Conservation (phyloP, 2,888 invertebrate species). For the Cabera pusaria region DNA sequence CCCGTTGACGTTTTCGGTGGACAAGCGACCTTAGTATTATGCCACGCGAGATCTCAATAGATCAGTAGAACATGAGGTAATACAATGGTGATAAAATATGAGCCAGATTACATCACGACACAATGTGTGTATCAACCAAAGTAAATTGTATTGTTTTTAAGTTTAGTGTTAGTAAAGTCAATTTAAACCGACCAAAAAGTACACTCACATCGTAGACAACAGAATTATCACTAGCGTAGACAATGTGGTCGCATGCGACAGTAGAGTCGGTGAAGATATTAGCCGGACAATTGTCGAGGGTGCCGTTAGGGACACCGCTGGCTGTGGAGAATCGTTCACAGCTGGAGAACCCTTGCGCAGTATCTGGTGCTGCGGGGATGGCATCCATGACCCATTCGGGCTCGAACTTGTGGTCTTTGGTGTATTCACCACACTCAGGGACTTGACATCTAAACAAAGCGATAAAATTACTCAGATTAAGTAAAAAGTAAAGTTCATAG, state of each 20-base stretch:
- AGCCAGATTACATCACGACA: too few relatives aligned
- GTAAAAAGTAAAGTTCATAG: too few relatives aligned
- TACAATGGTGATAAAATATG: too few relatives aligned
- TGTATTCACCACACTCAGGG: constrained; percentile 73
- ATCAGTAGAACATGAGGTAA: too few relatives aligned
- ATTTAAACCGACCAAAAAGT: too few relatives aligned
- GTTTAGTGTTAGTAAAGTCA: too few relatives aligned
- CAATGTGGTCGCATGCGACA: constrained; percentile 50
- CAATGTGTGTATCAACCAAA: too few relatives aligned
- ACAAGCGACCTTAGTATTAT: too few relatives aligned
- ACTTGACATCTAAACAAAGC: constrained; percentile 80
- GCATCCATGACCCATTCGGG: constrained; percentile 73
- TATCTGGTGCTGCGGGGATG: constrained; percentile 51
- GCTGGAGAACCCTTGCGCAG: constrained; percentile 54
- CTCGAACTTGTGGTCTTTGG: constrained; percentile 48
- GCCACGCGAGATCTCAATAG: too few relatives aligned
- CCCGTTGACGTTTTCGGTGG: too few relatives aligned
- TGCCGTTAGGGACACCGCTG: constrained; percentile 40
- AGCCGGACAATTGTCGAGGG: constrained; percentile 51
- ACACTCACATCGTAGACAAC: constrained; percentile 69
- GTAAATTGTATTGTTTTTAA: too few relatives aligned
- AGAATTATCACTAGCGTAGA: constrained; percentile 61
- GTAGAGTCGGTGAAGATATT: constrained; percentile 41
- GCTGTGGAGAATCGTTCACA: constrained; percentile 65
- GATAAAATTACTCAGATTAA: too few relatives aligned